Evolutionary conservation across 2,888 invertebrate species (phyloP).

Genomic region (Perdita meconis): DNA sequence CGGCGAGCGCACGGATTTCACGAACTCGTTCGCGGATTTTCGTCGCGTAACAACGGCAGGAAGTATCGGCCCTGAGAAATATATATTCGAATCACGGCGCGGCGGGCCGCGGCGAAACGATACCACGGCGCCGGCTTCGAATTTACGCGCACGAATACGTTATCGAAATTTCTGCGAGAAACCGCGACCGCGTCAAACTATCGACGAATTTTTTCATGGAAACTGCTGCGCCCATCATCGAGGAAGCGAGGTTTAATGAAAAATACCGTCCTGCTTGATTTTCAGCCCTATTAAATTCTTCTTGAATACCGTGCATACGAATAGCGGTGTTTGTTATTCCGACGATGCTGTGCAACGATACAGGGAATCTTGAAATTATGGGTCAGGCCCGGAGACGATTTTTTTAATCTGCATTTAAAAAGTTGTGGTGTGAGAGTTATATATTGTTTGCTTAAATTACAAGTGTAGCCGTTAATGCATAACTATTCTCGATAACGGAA

Average conservation of each 20-base stretch:
- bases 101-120: constrained; percentile 6
- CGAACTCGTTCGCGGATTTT: constrained; percentile 8
- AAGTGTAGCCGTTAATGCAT: too few species aligned
- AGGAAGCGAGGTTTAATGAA: constrained; percentile 15
- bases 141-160: constrained; percentile 30
- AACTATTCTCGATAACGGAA: too few species aligned
- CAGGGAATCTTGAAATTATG: too few species aligned
- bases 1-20: neutral
- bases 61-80: neutral
- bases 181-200: constrained; percentile 29
- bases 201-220: constrained; percentile 19
- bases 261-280: constrained; percentile 22
- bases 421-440: too few species aligned
- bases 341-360: neutral
- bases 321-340: neutral
- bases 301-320: neutral
- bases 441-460: too few species aligned
- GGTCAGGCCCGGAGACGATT: too few species aligned
- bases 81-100: neutral
- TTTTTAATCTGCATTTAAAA: too few species aligned
- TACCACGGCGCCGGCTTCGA: neutral
- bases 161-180: constrained; percentile 47
- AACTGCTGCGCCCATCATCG: neutral
- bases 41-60: constrained; percentile 11
- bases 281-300: neutral